Evolutionary conservation across 2,797 vertebrate genomes (phyloP).

Genomic region (Cyprinella venusta): DNA sequence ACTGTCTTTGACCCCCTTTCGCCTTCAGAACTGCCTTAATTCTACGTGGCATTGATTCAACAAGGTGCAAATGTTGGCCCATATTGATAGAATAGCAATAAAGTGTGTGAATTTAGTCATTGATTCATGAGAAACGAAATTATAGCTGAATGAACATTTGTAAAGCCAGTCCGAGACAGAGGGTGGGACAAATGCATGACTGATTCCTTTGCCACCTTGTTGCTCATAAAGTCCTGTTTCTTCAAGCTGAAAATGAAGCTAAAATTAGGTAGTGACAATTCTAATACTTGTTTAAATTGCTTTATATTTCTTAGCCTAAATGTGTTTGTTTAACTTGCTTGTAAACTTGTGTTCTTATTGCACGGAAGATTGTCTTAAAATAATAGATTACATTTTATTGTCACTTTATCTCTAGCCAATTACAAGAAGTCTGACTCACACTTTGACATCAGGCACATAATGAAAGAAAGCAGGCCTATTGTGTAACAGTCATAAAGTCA

Average conservation of each 20-base stretch:
- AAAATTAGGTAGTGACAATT: not conserved
- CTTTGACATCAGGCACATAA: slow-evolving; percentile 34
- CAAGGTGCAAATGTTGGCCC: too few relatives aligned
- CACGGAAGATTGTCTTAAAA: not conserved
- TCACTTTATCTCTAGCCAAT: slow-evolving; percentile 54
- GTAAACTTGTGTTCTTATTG: not conserved
- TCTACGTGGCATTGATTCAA: too few relatives aligned
- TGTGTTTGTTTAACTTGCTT: slow-evolving; percentile 17
- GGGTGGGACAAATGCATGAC: slow-evolving; percentile 32
- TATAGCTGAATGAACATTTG: slow-evolving; percentile 29
- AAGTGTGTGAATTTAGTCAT: not conserved
- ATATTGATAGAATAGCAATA: too few relatives aligned
- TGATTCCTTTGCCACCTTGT: slow-evolving; percentile 11
- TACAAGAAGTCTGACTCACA: slow-evolving; percentile 32
- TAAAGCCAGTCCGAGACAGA: slow-evolving; percentile 8
- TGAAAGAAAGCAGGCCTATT: slow-evolving; percentile 58
- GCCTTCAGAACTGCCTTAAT: too few relatives aligned
- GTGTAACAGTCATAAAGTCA: slow-evolving; percentile 74
- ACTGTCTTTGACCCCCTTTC: too few relatives aligned
- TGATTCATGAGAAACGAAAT: slow-evolving; percentile 49
- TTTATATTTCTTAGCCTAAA: slow-evolving; percentile 4
- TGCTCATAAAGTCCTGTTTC: slow-evolving; percentile 4
- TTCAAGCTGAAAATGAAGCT: slow-evolving; percentile 13
- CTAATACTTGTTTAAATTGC: not conserved
- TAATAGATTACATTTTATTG: slow-evolving; percentile 33